A percentile compares a stretch with the other conserved stretches of the same genome.
These are phyloP conservation scores for Typhlomys cinereus DNA, from an alignment of 2,113 vertebrate genomes.

Conservation along the genomic window DNA sequence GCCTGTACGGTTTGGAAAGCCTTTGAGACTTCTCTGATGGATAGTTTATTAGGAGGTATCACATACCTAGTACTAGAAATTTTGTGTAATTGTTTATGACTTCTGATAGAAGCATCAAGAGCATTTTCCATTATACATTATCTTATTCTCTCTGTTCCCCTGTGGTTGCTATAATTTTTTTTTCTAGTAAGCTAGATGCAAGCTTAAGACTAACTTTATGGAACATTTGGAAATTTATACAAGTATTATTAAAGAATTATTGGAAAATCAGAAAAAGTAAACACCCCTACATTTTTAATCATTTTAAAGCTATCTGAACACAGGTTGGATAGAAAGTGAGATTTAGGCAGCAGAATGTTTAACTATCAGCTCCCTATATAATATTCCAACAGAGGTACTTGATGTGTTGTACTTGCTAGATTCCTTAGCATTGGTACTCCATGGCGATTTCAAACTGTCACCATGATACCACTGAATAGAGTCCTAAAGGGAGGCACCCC, in stretches of 20 bases:
- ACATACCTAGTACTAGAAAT: too few relatives aligned
- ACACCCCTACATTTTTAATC: not conserved
- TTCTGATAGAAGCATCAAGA: too few relatives aligned
- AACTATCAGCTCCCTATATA: not conserved
- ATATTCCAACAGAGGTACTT: not conserved
- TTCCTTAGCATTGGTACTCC: not conserved
- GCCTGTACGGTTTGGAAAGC: too few relatives aligned
- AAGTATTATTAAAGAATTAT: not conserved
- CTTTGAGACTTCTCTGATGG: too few relatives aligned
- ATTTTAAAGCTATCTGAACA: conserved; percentile 9
- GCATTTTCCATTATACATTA: too few relatives aligned
- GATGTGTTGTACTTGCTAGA: not conserved
- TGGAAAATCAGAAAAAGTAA: not conserved
- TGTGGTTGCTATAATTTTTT: not conserved
- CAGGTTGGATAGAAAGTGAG: not conserved
- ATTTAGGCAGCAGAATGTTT: conserved; percentile 2
- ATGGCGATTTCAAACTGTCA: not conserved
- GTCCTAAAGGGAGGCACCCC: not conserved
- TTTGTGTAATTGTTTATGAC: too few relatives aligned
- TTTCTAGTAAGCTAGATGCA: not conserved
- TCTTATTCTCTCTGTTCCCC: too few relatives aligned
- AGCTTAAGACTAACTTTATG: conserved; percentile 1
- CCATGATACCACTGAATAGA: not conserved
- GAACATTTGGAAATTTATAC: not conserved
- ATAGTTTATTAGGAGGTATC: too few relatives aligned